Conservation (phyloP, 2,113 vertebrate genomes). For the Peromyscus californicus region DNA sequence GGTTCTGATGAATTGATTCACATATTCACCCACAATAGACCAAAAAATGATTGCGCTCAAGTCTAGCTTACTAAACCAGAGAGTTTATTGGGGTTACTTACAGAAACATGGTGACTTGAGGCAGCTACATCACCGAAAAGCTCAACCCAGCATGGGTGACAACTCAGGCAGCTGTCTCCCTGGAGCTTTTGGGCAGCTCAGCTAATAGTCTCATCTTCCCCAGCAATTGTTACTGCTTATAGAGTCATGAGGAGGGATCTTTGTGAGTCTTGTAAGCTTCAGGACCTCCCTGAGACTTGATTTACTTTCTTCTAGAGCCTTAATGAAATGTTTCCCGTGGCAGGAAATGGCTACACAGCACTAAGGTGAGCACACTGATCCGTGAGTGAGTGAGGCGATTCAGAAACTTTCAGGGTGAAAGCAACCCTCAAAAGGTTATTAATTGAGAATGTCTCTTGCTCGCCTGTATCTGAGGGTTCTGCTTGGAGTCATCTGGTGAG, state of each 20-base stretch:
- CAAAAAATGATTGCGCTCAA: background rate
- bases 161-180: background rate
- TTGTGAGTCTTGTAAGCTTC: background rate
- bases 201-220: background rate
- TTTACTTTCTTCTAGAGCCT: background rate
- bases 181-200: background rate
- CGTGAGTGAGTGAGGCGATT: background rate
- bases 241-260: too few species aligned
- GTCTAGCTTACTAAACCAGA: background rate
- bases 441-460: too few species aligned
- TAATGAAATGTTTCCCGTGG: background rate
- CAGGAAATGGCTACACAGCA: background rate
- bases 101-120: background rate
- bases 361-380: background rate
- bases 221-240: background rate
- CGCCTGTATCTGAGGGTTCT: background rate
- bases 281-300: background rate
- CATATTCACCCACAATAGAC: background rate
- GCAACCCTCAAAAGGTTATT: background rate
- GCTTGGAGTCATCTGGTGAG: background rate
- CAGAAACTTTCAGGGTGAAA: background rate
- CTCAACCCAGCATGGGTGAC: background rate
- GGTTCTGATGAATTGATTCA: background rate
- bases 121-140: background rate
- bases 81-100: background rate